Evolutionary conservation across 2,797 vertebrate species (phyloP), one percentile per base, ranked within the genome.

Genomic region (Sarcoramphus papa): DNA sequence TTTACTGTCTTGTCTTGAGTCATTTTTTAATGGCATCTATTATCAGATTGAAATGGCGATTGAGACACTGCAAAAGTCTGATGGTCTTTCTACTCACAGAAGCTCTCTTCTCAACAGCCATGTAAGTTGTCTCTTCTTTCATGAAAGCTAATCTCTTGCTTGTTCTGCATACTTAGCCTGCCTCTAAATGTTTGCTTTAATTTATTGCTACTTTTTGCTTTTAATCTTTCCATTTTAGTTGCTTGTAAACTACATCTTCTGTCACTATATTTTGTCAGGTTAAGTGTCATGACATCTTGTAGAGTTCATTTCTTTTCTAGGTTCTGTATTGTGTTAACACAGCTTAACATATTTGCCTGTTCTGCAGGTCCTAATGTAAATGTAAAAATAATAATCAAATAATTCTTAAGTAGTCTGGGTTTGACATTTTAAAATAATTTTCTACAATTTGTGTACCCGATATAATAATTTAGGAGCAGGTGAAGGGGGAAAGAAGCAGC

Each of bases 31-130:
- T 98, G 97, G 98, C 97, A 97, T 98, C 97, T 98, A 98, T 98
- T 98, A 98, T 98, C 98, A 98, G 98, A 85, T 85, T 76, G 83
- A 85, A 67, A 85, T 85, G 83, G 83, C 83, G 54, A 98, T 98
- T 98, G 98, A 98, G 97, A 98, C 98, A 92, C 98, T 98, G 96
- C 98, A 98, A 98, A 98, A 98, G 97, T 98, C 98, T 98, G 98
- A 98, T 97, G 98, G 98, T 98, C 98, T 98, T 87, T 98, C 98
- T 86, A 98, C 98, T 98, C 98, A 98, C 98, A 98, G 98, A 97
- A 98, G 98, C 94, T 98, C 98, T 97, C 98, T 98, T 95, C 98
- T 98, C 97, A 98, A 98, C 98, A 98, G 98, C 98, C 98, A 98
- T 98, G 98, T 98, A 98, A 98, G 84, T 98, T 97, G 97, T 96